phyloP scores from a whole-genome alignment of 2,113 vertebrate species.

The Chelonoidis abingdonii region DNA sequence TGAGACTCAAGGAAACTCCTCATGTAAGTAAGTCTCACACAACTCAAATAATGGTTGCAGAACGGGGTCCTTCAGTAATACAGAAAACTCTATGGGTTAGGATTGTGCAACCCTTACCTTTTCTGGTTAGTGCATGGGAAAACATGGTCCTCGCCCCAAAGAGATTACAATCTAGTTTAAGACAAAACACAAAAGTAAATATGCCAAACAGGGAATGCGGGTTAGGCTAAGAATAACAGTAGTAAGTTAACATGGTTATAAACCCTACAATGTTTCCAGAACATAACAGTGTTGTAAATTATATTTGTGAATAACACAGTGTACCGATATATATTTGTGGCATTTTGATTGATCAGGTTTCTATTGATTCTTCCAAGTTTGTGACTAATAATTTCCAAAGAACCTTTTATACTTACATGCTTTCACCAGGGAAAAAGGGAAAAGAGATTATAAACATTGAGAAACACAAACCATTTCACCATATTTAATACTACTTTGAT shows the following conservation, averaged over 20 bases:
- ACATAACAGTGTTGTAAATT: neutral
- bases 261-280: neutral
- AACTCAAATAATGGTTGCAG: neutral
- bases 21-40: fast-evolving
- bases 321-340: neutral
- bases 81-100: neutral
- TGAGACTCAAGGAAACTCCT: neutral
- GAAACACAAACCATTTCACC: neutral
- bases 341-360: neutral
- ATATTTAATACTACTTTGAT: neutral
- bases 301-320: neutral
- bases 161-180: neutral
- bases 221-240: neutral
- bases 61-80: too few relatives aligned
- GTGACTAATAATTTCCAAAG: neutral
- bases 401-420: neutral
- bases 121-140: neutral
- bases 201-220: neutral
- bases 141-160: neutral
- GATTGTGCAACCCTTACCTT: neutral
- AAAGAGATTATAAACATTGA: neutral
- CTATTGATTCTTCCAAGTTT: conserved; percentile 1
- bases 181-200: neutral
- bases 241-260: neutral
- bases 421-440: conserved; percentile 19